Conservation (phyloP, 2,113 vertebrate species). For the Mobula birostris region DNA sequence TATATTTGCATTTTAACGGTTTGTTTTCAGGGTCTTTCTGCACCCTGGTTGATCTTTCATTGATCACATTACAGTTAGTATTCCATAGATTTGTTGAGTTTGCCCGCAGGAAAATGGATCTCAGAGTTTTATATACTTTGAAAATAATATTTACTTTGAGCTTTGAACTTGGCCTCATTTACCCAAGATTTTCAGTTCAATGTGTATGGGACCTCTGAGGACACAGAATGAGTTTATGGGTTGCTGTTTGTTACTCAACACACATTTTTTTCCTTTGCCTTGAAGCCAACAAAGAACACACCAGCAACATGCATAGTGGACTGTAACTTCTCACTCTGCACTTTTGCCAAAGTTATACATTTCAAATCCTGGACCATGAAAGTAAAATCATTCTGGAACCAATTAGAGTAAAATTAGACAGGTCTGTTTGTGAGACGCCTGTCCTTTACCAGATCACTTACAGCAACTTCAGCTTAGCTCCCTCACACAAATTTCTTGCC, state of each 20-base stretch:
- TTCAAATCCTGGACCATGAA: neutral
- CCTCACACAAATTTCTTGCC: neutral
- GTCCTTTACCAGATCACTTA: neutral
- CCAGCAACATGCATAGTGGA: neutral
- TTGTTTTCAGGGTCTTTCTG: too few relatives aligned
- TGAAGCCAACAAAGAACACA: neutral
- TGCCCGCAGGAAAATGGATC: too few relatives aligned
- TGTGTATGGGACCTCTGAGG: neutral
- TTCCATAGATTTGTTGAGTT: too few relatives aligned
- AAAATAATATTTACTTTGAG: too few relatives aligned
- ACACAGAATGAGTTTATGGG: neutral
- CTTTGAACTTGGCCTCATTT: too few relatives aligned
- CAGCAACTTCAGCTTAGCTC: neutral
- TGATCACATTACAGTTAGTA: too few relatives aligned
- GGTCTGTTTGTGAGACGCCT: neutral
- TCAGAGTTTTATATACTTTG: too few relatives aligned
- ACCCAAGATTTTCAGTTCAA: neutral
- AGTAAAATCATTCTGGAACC: neutral
- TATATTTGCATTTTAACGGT: too few relatives aligned
- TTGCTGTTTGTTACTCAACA: neutral
- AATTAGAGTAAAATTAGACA: neutral
- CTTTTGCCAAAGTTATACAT: neutral
- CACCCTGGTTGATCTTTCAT: too few relatives aligned
- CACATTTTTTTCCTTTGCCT: neutral
- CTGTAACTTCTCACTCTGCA: neutral